Percentiles rank a stretch among this genome's conserved stretches.
These are phyloP conservation scores for Stratiomys singularior DNA, from an alignment of 2,888 invertebrate genomes.

Conservation along the genomic window DNA sequence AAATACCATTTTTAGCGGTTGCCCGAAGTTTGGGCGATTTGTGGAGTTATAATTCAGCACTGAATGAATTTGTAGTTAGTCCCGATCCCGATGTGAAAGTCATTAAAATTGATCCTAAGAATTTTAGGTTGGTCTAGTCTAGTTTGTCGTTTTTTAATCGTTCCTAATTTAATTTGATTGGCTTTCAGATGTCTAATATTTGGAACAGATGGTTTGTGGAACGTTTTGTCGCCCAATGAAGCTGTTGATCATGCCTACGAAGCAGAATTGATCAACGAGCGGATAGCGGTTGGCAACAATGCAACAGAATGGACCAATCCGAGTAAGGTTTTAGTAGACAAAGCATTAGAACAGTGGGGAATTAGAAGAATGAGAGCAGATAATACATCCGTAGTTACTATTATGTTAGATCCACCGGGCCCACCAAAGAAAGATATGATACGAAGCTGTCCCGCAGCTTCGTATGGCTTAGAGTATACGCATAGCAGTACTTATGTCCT, in stretches of 20 bases:
- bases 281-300: slow-evolving; percentile 64
- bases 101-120: slow-evolving; percentile 80
- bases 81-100: slow-evolving; percentile 96
- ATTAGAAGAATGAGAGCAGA: slow-evolving; percentile 90
- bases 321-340: slow-evolving; percentile 87
- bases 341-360: slow-evolving; percentile 85
- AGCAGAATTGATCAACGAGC: slow-evolving; percentile 82
- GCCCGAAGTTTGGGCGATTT: slow-evolving; percentile 95
- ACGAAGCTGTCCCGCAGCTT: slow-evolving; percentile 62
- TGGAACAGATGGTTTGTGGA: slow-evolving; percentile 97
- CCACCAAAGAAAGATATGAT: slow-evolving; percentile 77
- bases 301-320: slow-evolving; percentile 83
- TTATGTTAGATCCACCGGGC: slow-evolving; percentile 91
- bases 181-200: slow-evolving; percentile 83
- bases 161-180: background rate
- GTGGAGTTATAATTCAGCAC: slow-evolving; percentile 95
- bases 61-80: slow-evolving; percentile 95
- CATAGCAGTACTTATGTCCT: slow-evolving; percentile 52
- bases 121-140: slow-evolving; percentile 68
- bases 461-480: slow-evolving; percentile 55
- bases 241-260: slow-evolving; percentile 87
- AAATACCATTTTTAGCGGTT: slow-evolving; percentile 95
- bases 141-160: background rate
- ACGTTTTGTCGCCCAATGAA: slow-evolving; percentile 87
- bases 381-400: slow-evolving; percentile 91